Base-by-base conservation (phyloP, 2,888 invertebrate species). In the Nebria salina region DNA sequence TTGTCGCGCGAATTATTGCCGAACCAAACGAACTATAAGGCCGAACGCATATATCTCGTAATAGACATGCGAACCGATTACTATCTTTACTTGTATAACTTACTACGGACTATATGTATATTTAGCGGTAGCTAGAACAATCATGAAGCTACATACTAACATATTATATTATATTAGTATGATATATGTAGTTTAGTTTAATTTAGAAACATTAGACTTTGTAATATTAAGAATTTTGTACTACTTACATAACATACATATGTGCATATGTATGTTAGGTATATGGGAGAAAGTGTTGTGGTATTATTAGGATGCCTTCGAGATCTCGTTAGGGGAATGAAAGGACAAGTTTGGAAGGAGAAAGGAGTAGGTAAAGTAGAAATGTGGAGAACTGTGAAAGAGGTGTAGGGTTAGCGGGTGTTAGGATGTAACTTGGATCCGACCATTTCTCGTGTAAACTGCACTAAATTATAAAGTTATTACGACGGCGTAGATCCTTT, bases 381-480 rank as follows among this genome's bases (percentile, higher is more conserved):
- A 34, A 11, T 20, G 26, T 25, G 26, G 68, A 34, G 70, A 20
- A 26, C 11, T 11, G 20, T 70, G 70, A 34, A 11, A 70, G 70
- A 20, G 70, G 20, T 25, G 70, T 25, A 54, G 11, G 70, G 70
- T 26, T 73, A 3, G 13, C 42, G 13, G 43, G 9, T 43, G 73
- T 26, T 15, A 41, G 75, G 75, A 54, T 75, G 75, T 75, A 75
- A 75, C 75, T 75, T 65, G 75, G 75, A 75, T 75, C 75, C 54
- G 15, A 84, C 84, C 85, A 84, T 85, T 85, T 84, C 85, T 86
- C 85, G 84, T 85, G 86, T 85, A 87, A 89, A 88, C 88, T 88
- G 87, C 88, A 89, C 88, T 89, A 89, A 89, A 89, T 89, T 89
- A 89, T 89, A 89, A 89, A 89, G 89, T 89, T 89, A 89, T 89